These are phyloP conservation scores for Pyrgus malvae DNA, from an alignment of 2,888 invertebrate genomes.

Conservation along the genomic window DNA sequence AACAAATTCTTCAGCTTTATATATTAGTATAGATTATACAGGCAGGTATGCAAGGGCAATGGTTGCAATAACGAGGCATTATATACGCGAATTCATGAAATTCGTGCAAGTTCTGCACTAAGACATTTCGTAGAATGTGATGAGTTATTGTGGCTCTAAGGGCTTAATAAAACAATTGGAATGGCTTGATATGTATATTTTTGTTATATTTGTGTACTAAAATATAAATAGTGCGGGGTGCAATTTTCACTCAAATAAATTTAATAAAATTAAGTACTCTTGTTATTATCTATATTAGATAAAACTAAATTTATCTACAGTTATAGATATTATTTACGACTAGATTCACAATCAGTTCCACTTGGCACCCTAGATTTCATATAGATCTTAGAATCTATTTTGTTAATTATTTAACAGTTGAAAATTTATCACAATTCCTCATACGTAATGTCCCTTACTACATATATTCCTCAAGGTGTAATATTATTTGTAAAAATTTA, in stretches of 20 bases:
- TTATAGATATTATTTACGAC: background rate
- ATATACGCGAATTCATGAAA: too few species aligned
- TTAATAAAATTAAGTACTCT: background rate
- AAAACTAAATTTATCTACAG: background rate
- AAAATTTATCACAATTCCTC: background rate
- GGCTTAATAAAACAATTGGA: background rate
- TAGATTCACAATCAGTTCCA: conserved; percentile 5
- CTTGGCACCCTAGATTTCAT: background rate
- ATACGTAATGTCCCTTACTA: too few species aligned
- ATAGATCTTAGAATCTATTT: background rate
- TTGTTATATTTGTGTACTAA: conserved; percentile 16
- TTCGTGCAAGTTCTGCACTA: too few species aligned
- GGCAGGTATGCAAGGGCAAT: too few species aligned
- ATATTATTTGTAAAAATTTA: too few species aligned
- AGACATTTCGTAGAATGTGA: too few species aligned
- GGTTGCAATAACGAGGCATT: too few species aligned
- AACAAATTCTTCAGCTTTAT: too few species aligned
- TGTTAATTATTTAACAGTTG: too few species aligned
- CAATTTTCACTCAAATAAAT: background rate
- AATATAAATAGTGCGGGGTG: conserved; percentile 22
- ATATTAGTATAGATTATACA: too few species aligned
- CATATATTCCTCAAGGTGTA: too few species aligned
- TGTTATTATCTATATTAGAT: background rate
- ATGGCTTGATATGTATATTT: background rate
- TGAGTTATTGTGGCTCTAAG: too few species aligned